A percentile compares a stretch with the other conserved stretches of the same genome.
Evolutionary conservation across 2,888 invertebrate species (phyloP).

Genomic region (Pterostichus madidus): DNA sequence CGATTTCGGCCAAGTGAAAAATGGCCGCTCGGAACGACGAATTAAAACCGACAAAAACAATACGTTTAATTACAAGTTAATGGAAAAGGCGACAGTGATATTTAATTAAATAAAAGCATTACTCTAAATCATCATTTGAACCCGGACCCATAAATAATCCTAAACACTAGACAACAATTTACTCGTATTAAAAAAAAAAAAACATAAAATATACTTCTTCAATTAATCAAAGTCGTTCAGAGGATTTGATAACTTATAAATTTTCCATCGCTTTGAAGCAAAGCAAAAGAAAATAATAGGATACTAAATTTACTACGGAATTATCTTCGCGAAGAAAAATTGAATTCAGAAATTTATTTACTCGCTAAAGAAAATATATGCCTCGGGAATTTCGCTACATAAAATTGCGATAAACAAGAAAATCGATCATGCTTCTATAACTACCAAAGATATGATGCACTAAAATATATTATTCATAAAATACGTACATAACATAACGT

Average conservation of each 20-base stretch:
- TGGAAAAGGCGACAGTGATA: slow-evolving; percentile 20
- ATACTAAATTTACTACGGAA: slow-evolving; percentile 6
- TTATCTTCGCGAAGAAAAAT: not conserved
- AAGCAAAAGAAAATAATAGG: slow-evolving; percentile 6
- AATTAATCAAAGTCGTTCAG: slow-evolving; percentile 3
- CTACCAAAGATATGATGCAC: no score
- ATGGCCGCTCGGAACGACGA: slow-evolving; percentile 36
- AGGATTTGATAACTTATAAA: slow-evolving; percentile 13
- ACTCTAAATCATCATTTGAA: slow-evolving; percentile 29
- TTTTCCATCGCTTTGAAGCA: not conserved
- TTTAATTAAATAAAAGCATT: slow-evolving; percentile 10
- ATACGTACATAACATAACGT: no score
- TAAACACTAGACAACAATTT: no score
- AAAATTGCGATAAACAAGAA: not conserved
- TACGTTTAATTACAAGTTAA: slow-evolving; percentile 48
- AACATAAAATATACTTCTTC: not conserved
- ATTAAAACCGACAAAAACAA: slow-evolving; percentile 45
- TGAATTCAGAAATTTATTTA: slow-evolving; percentile 9
- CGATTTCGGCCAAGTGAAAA: slow-evolving; percentile 37
- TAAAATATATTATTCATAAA: no score
- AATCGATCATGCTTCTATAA: no score
- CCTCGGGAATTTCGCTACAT: not conserved
- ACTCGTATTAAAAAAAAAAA: not conserved
- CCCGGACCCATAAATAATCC: not conserved
- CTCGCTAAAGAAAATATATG: not conserved